Base-by-base conservation (phyloP, 2,888 invertebrate species). In the Molanna angustata region DNA sequence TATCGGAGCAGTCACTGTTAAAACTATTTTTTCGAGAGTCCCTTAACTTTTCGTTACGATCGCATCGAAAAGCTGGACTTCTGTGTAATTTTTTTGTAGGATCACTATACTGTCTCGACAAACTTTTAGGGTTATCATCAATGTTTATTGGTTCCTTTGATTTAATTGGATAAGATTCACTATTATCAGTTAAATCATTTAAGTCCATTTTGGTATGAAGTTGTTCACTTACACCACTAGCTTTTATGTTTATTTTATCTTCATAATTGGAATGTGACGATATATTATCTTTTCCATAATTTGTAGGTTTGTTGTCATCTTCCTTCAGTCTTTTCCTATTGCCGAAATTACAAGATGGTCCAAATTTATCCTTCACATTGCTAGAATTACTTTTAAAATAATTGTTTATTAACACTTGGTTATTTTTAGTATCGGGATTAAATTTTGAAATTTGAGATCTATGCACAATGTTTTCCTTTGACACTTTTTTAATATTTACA, bases 61-160 rank as follows among this genome's bases (percentile, higher is more conserved):
- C 80, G 58, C 80, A 78, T 1, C 82, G 69, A 59, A 82, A 81
- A 0, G 82, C 82, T 60, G 80, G 81, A 48, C 78, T 80, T 35
- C 82, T 66, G 35, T 80, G 80, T n/a, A 81, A 66, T 60, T 79
- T 79, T 52, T 77, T 79, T 0, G 75, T 72, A 0, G 79, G 78
- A 58, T 79, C 79, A 59, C 78, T 79, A 1, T 63, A 65, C 60
- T 79, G 79, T 0, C 79, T 65, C 0, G 72, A 65, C 4, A 79
- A 59, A n/a, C n/a, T n/a, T n/a, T n/a, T n/a, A n/a, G n/a, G n/a
- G n/a, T n/a, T n/a, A n/a, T n/a, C n/a, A n/a, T n/a, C n/a, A n/a
- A n/a, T n/a, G n/a, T n/a, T n/a, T n/a, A n/a, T n/a, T n/a, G n/a
- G n/a, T n/a, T n/a, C n/a, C n/a, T n/a, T n/a, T n/a, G n/a, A n/a